Conservation (phyloP, 64 coral and sea anemone genomes). For the Orbicella faveolata region DNA sequence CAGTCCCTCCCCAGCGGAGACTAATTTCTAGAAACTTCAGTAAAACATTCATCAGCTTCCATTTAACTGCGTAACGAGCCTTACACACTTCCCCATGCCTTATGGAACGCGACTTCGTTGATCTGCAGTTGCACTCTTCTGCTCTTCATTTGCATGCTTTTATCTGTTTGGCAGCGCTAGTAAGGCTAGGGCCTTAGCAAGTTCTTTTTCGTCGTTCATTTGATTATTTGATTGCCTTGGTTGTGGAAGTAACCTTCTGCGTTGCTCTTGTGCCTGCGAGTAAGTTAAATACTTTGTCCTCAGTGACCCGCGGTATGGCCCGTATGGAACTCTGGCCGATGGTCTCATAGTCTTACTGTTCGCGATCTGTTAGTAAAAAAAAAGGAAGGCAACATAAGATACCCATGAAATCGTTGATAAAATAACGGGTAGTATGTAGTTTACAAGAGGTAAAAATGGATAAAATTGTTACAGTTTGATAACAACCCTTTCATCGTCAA, state of each 20-base stretch:
- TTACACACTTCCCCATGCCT: too few relatives aligned
- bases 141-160: neutral
- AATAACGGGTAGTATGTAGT: too few relatives aligned
- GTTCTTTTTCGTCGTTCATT: conserved; percentile 15
- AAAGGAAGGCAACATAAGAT: neutral
- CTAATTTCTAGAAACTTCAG: too few relatives aligned
- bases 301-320: neutral
- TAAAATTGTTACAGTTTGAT: too few relatives aligned
- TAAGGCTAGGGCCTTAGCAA: conserved; percentile 6
- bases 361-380: neutral
- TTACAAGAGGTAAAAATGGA: too few relatives aligned
- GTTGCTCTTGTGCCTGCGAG: neutral
- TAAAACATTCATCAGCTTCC: too few relatives aligned
- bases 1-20: too few relatives aligned
- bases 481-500: too few relatives aligned
- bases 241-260: neutral
- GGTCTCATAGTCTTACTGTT: neutral
- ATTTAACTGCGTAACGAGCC: too few relatives aligned
- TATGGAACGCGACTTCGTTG: too few relatives aligned
- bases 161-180: conserved; percentile 40
- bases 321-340: neutral
- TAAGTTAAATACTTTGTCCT: neutral
- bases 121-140: neutral
- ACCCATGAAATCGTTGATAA: neutral
- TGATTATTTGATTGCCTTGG: neutral